phyloP scores from a whole-genome alignment of 1,140 invertebrate genomes.

The Cecropterus lyciades region DNA sequence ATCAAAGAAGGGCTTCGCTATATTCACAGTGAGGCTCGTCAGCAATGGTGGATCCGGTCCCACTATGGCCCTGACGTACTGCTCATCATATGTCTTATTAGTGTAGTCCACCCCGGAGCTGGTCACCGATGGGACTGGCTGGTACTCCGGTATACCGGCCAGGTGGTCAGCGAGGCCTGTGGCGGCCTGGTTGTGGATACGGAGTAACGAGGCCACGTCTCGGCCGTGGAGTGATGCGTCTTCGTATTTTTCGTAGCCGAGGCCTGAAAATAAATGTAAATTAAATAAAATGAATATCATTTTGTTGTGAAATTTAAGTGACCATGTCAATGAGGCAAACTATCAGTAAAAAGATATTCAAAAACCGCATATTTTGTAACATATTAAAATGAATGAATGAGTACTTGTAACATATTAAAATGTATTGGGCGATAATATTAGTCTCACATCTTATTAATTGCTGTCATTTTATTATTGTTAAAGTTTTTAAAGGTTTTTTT shows the following conservation, averaged over 20 bases:
- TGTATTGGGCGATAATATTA: no score
- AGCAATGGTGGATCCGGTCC: slow-evolving; percentile 61
- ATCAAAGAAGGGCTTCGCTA: slow-evolving; percentile 52
- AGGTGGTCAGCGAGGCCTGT: slow-evolving; percentile 48
- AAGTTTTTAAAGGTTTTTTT: no score
- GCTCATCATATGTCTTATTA: slow-evolving; percentile 49
- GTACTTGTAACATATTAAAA: no score
- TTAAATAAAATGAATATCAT: background rate
- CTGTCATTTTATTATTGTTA: no score
- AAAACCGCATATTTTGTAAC: no score
- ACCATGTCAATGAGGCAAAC: no score
- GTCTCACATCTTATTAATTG: no score
- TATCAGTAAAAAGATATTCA: no score
- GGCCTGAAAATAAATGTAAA: slow-evolving; percentile 51
- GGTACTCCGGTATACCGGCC: slow-evolving; percentile 52
- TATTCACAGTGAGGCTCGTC: slow-evolving; percentile 52
- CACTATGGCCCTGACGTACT: slow-evolving; percentile 53
- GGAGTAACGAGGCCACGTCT: slow-evolving; percentile 57
- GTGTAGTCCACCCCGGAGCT: slow-evolving; percentile 64
- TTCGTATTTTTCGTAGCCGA: slow-evolving; percentile 59
- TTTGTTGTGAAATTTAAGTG: no score
- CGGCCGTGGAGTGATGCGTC: slow-evolving; percentile 55
- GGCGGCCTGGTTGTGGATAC: slow-evolving; percentile 46
- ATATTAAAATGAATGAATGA: no score
- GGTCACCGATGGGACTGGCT: slow-evolving; percentile 47